These are phyloP conservation scores for Meandrusa payeni DNA, from an alignment of 2,888 invertebrate species.

Conservation along the genomic window DNA sequence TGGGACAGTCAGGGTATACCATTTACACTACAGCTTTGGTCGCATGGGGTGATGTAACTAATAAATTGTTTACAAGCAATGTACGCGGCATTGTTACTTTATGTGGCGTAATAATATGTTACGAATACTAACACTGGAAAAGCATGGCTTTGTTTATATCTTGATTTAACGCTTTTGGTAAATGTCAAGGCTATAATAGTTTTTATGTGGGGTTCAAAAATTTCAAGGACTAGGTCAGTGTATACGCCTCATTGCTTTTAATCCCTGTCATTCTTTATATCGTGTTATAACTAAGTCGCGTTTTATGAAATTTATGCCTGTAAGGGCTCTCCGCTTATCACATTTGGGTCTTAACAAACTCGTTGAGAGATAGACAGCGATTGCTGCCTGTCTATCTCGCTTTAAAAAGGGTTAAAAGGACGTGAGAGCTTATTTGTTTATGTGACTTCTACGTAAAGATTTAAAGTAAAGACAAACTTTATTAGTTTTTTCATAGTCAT, in stretches of 20 bases:
- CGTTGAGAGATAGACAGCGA: too few relatives aligned
- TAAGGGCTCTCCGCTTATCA: too few relatives aligned
- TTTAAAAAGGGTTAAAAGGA: too few relatives aligned
- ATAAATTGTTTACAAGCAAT: conserved; percentile 31
- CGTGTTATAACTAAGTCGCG: too few relatives aligned
- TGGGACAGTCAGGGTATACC: conserved; percentile 74
- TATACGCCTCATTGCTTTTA: conserved; percentile 18
- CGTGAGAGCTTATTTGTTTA: too few relatives aligned
- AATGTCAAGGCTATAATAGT: background rate
- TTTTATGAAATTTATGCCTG: too few relatives aligned
- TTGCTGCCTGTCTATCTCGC: too few relatives aligned
- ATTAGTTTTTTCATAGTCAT: too few relatives aligned
- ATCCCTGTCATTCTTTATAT: too few relatives aligned
- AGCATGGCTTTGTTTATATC: conserved; percentile 38
- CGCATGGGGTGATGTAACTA: conserved; percentile 60
- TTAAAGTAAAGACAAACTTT: too few relatives aligned
- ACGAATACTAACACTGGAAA: conserved; percentile 25
- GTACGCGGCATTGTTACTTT: conserved; percentile 22
- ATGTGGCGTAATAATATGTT: conserved; percentile 32
- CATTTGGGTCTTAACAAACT: too few relatives aligned
- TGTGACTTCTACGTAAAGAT: too few relatives aligned
- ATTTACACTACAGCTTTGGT: conserved; percentile 43
- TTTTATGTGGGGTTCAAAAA: conserved; percentile 47
- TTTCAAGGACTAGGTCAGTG: conserved; percentile 48
- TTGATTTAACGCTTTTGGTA: conserved; percentile 15